Evolutionary conservation across 2,113 vertebrate species (phyloP).

Genomic region (Cryptomyrus ogoouensis): DNA sequence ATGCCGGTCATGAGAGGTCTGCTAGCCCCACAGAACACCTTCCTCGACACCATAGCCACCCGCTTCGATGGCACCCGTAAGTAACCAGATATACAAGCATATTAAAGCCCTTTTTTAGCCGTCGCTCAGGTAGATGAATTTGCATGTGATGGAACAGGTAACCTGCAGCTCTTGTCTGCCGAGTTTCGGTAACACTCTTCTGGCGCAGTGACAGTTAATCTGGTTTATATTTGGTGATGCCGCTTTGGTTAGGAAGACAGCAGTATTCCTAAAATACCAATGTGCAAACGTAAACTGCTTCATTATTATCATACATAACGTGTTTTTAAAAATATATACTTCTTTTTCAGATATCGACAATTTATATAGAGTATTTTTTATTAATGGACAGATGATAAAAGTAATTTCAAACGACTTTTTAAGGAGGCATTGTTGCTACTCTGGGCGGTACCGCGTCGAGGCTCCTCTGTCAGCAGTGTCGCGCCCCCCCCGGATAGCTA

Average conservation of each 20-base stretch:
- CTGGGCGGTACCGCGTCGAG: not conserved
- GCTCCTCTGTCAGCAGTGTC: not conserved
- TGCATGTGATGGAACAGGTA: not conserved
- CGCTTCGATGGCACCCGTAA: constrained; percentile 61
- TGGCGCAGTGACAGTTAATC: not conserved
- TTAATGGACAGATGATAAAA: not conserved
- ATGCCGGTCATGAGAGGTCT: constrained; percentile 58
- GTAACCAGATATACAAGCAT: constrained; percentile 23
- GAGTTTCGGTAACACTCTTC: not conserved
- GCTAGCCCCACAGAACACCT: constrained; percentile 58
- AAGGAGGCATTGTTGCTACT: not conserved
- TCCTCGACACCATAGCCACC: constrained; percentile 60
- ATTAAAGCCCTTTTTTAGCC: not conserved
- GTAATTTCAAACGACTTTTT: not conserved
- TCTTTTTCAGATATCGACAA: not conserved
- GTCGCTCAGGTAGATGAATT: not conserved
- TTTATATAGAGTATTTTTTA: not conserved
- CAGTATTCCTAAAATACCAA: not conserved
- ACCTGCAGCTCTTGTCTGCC: not conserved
- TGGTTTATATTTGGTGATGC: not conserved
- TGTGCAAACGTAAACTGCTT: not conserved
- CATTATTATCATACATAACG: not conserved
- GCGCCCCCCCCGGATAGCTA: not conserved
- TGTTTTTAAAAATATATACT: not conserved
- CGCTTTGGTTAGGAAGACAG: not conserved